Evolutionary conservation across 2,113 vertebrate species (phyloP), one percentile per base, ranked within the genome.

Genomic region (Electrona antarctica): DNA sequence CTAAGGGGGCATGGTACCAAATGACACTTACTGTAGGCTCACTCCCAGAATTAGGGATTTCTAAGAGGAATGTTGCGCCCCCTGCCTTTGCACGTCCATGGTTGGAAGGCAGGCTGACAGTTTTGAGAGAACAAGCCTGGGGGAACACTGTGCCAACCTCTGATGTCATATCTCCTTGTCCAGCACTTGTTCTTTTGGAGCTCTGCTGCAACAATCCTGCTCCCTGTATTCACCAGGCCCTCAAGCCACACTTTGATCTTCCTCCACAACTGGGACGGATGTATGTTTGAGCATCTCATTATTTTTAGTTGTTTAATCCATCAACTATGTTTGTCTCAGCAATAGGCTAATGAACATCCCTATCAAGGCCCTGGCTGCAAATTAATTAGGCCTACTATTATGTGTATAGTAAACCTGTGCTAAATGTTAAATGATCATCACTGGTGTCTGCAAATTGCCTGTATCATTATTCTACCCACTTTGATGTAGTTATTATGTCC

Each of bases 261-360:
- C 72, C 72, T 80, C 85, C 86, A 83, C 83, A 88, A 88, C 78
- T 81, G 76, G 83, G 85, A 88, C 83, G 81, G 88, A 89, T 79
- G 57, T 63, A 41, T 13, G 88, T 85, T 88, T 80, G 81, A 90
- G 85, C 84, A 88, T 86, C 84, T 86, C 87, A 82, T 91, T 89
- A 83, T 83, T 87, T 90, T 87, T 86, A 73, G 87, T 86, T 89
- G 86, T 90, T 89, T 90, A 90, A 90, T 90, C 88, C 86, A 87
- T 93, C 88, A 85, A 85, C 89, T 87, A 80, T 87, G 90, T 92
- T 90, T 89, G 87, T 90, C 87, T 91, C 88, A 88, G 91, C 89
- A 87, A 86, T 84, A 71, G 82, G 66, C 76, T 87, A 87, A 90
- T 87, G 82, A 81, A 85, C 87, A 82, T 89, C 87, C 88, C 86